Base-by-base conservation (phyloP, 2,113 vertebrate genomes). In the Melanocharis versteri region DNA sequence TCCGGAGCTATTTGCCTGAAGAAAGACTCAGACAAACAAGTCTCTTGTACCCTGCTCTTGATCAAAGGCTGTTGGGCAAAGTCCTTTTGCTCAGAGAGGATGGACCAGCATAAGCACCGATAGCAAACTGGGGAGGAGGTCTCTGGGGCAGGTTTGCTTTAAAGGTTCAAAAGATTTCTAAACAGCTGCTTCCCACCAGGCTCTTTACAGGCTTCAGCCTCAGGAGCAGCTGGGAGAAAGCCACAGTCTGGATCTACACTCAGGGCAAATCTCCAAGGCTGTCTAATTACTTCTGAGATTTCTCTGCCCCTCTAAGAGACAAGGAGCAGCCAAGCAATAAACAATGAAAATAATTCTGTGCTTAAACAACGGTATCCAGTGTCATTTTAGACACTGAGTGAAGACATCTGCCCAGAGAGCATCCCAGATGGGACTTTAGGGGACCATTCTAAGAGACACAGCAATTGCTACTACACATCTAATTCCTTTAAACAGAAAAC, bases 301-400 rank as follows among this genome's bases (percentile, higher is more conserved):
- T 80, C 58, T 58, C 66, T 94, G 68, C 65, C 66, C 78, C 62
- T 57, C 45, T 62, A 95, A 94, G 90, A 77, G 45, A 89, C 33
- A 37, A 80, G 54, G 15, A 83, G 83, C 83, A 96, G 71, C 56
- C 92, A 96, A 95, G 90, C 72, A 92, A 94, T 83, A 94, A 94
- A 90, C 82, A 92, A 35, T 0, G 5, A 83, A 54, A 83, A 88
- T 76, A 90, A 93, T 86, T 93, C 83, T 70, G 85, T 73, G 50
- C 72, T 92, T 86, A 86, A 93, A 76, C 85, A 88, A 80, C 1
- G 0, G 75, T 77, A 39, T 88, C 83, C 50, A 50, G 50, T 80
- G 83, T 93, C 86, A 54, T 33, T 83, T 90, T 42, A 90, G 90
- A 94, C 66, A 77, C 33, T 30, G 64, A 94, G 86, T 1, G 1